A percentile compares a stretch with the other conserved stretches of the same genome.
phyloP scores from a whole-genome alignment of 2,888 invertebrate genomes.

The Troides helena region DNA sequence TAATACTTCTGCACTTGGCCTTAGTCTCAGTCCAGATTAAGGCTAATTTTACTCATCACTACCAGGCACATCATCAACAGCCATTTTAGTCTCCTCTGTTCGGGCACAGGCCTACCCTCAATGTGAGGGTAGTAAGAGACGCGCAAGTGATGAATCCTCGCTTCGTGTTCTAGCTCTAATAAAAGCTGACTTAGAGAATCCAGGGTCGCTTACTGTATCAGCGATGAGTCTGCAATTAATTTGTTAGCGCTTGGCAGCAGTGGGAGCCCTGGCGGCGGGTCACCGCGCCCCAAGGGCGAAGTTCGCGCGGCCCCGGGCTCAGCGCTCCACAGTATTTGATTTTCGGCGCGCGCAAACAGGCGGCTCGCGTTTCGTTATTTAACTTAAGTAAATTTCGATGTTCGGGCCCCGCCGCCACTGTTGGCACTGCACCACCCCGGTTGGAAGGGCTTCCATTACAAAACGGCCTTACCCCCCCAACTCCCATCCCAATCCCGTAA shows the following conservation, averaged over 20 bases:
- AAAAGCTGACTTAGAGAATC: no score
- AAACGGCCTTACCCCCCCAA: slow-evolving; percentile 31
- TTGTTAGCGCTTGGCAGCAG: no score
- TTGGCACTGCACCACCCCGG: slow-evolving; percentile 52
- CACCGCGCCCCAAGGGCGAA: slow-evolving; percentile 58
- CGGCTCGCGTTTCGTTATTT: slow-evolving; percentile 77
- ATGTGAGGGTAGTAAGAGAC: no score
- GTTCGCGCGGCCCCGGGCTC: slow-evolving; percentile 42
- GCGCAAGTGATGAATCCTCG: no score
- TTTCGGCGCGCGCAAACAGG: slow-evolving; percentile 66
- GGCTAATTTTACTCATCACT: no score
- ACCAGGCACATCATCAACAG: no score
- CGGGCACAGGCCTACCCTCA: no score
- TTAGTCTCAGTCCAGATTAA: no score
- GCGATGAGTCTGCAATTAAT: neutral
- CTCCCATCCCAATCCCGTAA: slow-evolving; percentile 40
- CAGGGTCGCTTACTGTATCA: no score
- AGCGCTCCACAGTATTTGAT: slow-evolving; percentile 63
- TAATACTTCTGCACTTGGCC: no score
- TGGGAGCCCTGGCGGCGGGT: slow-evolving; percentile 12
- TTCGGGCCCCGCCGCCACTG: slow-evolving; percentile 62
- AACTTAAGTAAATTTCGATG: slow-evolving; percentile 80
- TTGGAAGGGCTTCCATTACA: slow-evolving; percentile 43
- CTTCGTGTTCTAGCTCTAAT: no score
- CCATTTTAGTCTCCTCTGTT: no score